phyloP scores from a whole-genome alignment of 2,113 vertebrate species.

The Forbesichthys papilliferus region DNA sequence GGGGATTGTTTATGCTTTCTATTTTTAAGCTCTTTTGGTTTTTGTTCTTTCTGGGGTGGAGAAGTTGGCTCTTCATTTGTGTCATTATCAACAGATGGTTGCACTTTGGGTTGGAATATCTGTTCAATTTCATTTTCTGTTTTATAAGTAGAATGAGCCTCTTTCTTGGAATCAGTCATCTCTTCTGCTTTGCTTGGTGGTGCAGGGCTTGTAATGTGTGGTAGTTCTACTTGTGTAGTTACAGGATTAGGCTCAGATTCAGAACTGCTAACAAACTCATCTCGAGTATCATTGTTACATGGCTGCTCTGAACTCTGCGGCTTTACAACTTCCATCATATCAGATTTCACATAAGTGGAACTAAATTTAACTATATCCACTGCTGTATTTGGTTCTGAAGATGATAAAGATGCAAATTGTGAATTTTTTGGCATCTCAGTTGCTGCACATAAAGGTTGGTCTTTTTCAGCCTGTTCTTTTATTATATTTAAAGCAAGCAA shows the following conservation, averaged over 20 bases:
- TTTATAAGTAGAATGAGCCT: slow-evolving; percentile 47
- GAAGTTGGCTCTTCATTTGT: slow-evolving; percentile 73
- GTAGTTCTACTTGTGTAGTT: slow-evolving; percentile 39
- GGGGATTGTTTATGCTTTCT: slow-evolving; percentile 84
- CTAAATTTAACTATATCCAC: slow-evolving; percentile 38
- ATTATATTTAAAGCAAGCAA: slow-evolving; percentile 17
- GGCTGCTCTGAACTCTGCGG: slow-evolving; percentile 61
- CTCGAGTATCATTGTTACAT: slow-evolving; percentile 73
- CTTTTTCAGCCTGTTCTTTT: slow-evolving; percentile 72
- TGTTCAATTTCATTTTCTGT: slow-evolving; percentile 64
- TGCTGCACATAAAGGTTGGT: slow-evolving; percentile 28
- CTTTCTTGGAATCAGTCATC: slow-evolving; percentile 69
- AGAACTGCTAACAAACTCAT: slow-evolving; percentile 70
- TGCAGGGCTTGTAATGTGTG: slow-evolving; percentile 52
- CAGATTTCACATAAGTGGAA: slow-evolving; percentile 56
- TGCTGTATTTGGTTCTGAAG: slow-evolving; percentile 18
- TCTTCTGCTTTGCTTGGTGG: slow-evolving; percentile 65
- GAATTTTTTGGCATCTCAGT: slow-evolving; percentile 56
- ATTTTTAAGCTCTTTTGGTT: slow-evolving; percentile 81
- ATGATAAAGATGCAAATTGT: slow-evolving; percentile 36
- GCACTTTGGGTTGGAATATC: slow-evolving; percentile 58
- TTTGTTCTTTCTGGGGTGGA: slow-evolving; percentile 77
- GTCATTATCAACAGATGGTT: slow-evolving; percentile 62
- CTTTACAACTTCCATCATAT: slow-evolving; percentile 58
- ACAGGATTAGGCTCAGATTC: slow-evolving; percentile 75